Evolutionary conservation across 2,888 invertebrate genomes (phyloP), one percentile per base, ranked within the genome.

Genomic region (Dynastes hyllus): DNA sequence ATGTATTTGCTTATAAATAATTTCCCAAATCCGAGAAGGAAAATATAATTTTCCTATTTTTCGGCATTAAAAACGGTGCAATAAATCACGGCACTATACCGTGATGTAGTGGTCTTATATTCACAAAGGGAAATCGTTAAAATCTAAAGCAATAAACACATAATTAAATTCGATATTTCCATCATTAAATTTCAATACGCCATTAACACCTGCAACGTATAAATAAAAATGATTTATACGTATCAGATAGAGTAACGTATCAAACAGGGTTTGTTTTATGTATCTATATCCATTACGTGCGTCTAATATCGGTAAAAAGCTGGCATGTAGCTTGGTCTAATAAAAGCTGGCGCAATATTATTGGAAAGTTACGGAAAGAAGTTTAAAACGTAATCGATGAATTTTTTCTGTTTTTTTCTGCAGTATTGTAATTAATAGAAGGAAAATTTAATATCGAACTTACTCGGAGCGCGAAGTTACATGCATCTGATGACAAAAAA

Each of bases 131-230:
- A 16, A 58, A 67, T 37, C 73, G 16, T 58, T 73, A 58, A 73
- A 67, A 58, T 1, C 29, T 11, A 51, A 37, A 58, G 73, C 55
- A 40, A 58, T 73, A 73, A 73, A 73, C 73, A 73, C 73, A 58
- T 73, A 73, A 58, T 73, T 73, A 73, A 73, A 73, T 73, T 40
- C 22, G 58, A 40, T 58, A 73, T 73, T 40, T 40, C 37, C 58
- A 37, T 40, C 32, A 73, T 58, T 58, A 29, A 58, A 73, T 73
- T 73, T 73, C 73, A 73, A 51, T 58, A 40, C 40, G 58, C 73
- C 37, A 73, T 73, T 73, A 58, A 58, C 58, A 58, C 55, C 55
- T 37, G 73, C 37, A 73, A 45, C 51, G 37, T 32, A 58, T 40
- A 73, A 73, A 73, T 58, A 73, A 58, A 70, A 73, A 40, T 73